A percentile compares a stretch with the other conserved stretches of the same genome.
phyloP scores from a whole-genome alignment of 2,113 vertebrate species.

The Brachyhypopomus occidentalis region DNA sequence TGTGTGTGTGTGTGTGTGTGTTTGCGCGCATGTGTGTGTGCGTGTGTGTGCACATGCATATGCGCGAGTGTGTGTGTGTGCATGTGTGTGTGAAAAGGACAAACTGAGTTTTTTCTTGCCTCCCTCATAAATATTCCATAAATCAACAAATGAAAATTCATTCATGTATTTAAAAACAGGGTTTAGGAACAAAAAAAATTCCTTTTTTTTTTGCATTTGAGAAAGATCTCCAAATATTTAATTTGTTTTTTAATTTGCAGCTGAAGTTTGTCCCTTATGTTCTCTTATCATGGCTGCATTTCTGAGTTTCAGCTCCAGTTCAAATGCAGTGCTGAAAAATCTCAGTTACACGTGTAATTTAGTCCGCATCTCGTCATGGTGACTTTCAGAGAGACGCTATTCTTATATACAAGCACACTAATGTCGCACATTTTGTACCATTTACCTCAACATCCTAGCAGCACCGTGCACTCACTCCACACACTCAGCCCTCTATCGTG shows the following conservation, averaged over 20 bases:
- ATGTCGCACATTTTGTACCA: neutral
- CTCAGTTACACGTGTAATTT: constrained; percentile 2
- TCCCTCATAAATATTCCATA: constrained; percentile 31
- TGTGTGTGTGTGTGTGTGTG: neutral
- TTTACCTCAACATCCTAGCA: neutral
- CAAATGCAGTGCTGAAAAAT: neutral
- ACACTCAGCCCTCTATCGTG: neutral
- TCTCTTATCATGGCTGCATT: neutral
- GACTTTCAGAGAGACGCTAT: constrained; percentile 4
- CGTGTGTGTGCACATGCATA: neutral
- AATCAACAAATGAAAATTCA: constrained; percentile 19
- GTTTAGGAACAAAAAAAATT: neutral
- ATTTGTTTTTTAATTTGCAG: no score
- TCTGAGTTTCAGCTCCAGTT: neutral
- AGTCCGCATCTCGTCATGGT: neutral
- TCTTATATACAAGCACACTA: neutral
- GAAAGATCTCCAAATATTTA: no score
- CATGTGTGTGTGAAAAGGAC: constrained; percentile 14
- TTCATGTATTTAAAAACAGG: neutral
- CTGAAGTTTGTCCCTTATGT: no score
- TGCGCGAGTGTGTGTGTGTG: constrained; percentile 10
- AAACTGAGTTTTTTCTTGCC: neutral
- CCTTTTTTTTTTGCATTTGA: no score
- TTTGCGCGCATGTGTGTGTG: constrained; percentile 5
- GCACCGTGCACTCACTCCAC: neutral